A percentile compares a stretch with the other conserved stretches of the same genome.
Evolutionary conservation across 2,888 invertebrate genomes (phyloP).

Genomic region (Candidula unifasciata): DNA sequence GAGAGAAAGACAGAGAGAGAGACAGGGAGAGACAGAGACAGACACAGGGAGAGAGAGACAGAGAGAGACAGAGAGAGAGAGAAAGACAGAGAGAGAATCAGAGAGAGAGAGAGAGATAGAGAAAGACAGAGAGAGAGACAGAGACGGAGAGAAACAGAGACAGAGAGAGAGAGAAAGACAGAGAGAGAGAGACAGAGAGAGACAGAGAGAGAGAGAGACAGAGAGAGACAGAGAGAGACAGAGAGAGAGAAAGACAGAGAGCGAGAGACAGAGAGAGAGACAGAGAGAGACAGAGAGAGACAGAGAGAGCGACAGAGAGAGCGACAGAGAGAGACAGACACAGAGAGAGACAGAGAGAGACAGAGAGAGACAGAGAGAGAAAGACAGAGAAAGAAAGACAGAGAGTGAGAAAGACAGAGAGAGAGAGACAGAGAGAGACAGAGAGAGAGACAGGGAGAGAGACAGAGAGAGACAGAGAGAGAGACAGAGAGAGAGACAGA

Average conservation of each 20-base stretch:
- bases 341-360: not conserved
- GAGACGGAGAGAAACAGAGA: too few relatives aligned
- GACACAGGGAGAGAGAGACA: too few relatives aligned
- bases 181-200: too few relatives aligned
- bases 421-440: not conserved
- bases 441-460: not conserved
- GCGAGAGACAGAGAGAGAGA: too few relatives aligned
- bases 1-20: too few relatives aligned
- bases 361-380: not conserved
- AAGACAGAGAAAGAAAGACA: too few relatives aligned
- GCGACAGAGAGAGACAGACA: too few relatives aligned
- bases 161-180: not conserved
- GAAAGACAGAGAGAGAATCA: too few relatives aligned
- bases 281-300: too few relatives aligned
- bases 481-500: not conserved
- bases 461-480: not conserved
- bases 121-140: too few relatives aligned
- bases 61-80: not conserved
- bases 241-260: not conserved
- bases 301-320: too few relatives aligned
- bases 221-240: not conserved
- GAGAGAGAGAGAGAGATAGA: not conserved
- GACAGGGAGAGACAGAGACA: too few relatives aligned
- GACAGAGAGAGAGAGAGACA: not conserved
- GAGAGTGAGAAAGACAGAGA: not conserved